A percentile compares a stretch with the other conserved stretches of the same genome.
These are phyloP conservation scores for Mantis religiosa DNA, from an alignment of 2,888 invertebrate genomes.

Conservation along the genomic window DNA sequence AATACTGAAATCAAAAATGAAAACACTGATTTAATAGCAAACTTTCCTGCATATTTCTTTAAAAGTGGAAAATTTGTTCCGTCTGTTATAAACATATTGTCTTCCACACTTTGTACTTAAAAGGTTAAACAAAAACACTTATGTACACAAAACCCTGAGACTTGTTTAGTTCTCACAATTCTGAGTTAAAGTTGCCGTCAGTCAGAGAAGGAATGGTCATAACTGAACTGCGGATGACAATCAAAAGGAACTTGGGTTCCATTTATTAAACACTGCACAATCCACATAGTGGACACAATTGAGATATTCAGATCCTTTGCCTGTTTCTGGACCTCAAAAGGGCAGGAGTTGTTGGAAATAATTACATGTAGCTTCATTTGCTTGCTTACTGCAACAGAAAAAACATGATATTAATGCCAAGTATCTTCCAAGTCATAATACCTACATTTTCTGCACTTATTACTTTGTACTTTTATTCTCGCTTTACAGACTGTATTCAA, in stretches of 20 bases:
- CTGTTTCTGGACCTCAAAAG: slow-evolving; percentile 49
- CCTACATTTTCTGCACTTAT: too few species aligned
- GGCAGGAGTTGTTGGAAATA: slow-evolving; percentile 61
- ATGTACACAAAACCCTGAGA: neutral
- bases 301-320: slow-evolving; percentile 59
- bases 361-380: slow-evolving; percentile 42
- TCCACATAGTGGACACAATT: slow-evolving; percentile 64
- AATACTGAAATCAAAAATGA: neutral
- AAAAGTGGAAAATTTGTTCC: neutral
- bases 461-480: too few species aligned
- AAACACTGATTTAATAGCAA: neutral
- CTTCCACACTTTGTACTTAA: neutral
- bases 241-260: slow-evolving; percentile 40
- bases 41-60: neutral
- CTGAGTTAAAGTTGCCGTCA: neutral
- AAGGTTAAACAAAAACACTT: neutral
- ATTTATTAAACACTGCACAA: slow-evolving; percentile 63
- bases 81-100: neutral
- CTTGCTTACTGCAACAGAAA: neutral
- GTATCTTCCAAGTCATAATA: too few species aligned
- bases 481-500: too few species aligned
- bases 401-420: too few species aligned
- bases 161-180: neutral
- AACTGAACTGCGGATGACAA: neutral
- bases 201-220: neutral